Evolutionary conservation across 2,888 invertebrate species (phyloP), one percentile per base, ranked within the genome.

Genomic region (Eudemis profundana): DNA sequence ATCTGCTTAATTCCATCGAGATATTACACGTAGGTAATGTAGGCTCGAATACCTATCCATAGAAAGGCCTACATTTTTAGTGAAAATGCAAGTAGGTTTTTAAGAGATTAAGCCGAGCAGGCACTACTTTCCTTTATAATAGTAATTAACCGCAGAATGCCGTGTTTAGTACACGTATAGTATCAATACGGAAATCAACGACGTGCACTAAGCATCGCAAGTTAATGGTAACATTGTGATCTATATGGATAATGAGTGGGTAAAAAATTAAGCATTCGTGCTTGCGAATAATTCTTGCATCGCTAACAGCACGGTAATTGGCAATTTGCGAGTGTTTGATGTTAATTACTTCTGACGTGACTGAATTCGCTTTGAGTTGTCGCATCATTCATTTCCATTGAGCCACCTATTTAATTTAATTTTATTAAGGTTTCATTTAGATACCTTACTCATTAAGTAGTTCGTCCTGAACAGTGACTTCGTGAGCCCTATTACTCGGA

Each of bases 271-370:
- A 54, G 19, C 14, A 40, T 64, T 60, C 65, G 65, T 65, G 65
- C 15, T 27, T 14, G 60, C 60, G 53, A 60, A 60, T 60, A 60
- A 65, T 60, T 53, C 53, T 60, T 53, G 59, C 65, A 12, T 29
- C 65, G 60, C 59, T 53, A 60, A 65, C 65, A 60, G 59, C 53
- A 19, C 60, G 51, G 44, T 60, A 53, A 60, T 57, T 65, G 47
- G 29, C 29, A 44, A 53, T 65, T 60, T 59, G 56, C 42, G 56
- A 57, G 12, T 23, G 51, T 60, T 53, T 56, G 42, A 56, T 56
- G 56, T 19, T 65, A 60, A 60, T 65, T 53, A 23, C 40, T 38
- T 60, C 19, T 53, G 53, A 60, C 60, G 53, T 47, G 60, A 46
- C 36, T 46, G 38, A 36, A 36, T 59, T 36, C 14, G 17, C n/a